Conservation (phyloP, 2,888 invertebrate genomes). For the Caenorhabditis becei region DNA sequence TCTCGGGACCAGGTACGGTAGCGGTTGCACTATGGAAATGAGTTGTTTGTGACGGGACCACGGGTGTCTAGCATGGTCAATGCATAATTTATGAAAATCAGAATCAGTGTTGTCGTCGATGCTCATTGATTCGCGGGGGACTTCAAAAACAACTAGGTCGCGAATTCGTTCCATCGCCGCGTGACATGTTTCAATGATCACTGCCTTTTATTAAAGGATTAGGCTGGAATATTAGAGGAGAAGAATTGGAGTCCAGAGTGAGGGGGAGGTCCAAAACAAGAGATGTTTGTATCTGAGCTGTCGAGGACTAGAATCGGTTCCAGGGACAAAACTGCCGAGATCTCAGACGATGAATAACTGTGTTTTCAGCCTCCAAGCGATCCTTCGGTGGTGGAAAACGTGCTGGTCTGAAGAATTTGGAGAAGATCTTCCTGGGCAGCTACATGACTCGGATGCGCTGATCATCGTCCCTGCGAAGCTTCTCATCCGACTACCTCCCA, state of each 20-base stretch:
- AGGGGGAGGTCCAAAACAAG: not conserved
- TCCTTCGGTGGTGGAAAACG: slow-evolving; percentile 56
- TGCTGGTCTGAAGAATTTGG: slow-evolving; percentile 51
- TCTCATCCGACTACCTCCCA: slow-evolving; percentile 15
- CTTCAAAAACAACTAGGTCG: slow-evolving; percentile 12
- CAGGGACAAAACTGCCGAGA: too few species aligned
- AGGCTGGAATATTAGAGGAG: not conserved
- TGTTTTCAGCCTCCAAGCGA: slow-evolving; percentile 45
- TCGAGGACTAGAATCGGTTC: too few species aligned
- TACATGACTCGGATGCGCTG: slow-evolving; percentile 56
- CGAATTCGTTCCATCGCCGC: not conserved
- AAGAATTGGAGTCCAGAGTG: not conserved
- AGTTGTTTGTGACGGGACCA: slow-evolving; percentile 14
- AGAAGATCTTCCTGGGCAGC: slow-evolving; percentile 54
- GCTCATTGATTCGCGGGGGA: slow-evolving; percentile 27
- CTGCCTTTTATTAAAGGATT: not conserved
- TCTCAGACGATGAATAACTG: too few species aligned
- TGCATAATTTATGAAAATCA: slow-evolving; percentile 49
- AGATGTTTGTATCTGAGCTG: not conserved
- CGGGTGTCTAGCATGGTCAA: not conserved
- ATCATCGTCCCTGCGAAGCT: slow-evolving; percentile 10
- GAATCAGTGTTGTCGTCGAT: slow-evolving; percentile 19
- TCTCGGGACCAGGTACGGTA: slow-evolving; percentile 32
- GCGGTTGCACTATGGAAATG: not conserved
- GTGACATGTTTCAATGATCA: slow-evolving; percentile 52